phyloP scores from a whole-genome alignment of 2,797 vertebrate species.

The Sarcoramphus papa region DNA sequence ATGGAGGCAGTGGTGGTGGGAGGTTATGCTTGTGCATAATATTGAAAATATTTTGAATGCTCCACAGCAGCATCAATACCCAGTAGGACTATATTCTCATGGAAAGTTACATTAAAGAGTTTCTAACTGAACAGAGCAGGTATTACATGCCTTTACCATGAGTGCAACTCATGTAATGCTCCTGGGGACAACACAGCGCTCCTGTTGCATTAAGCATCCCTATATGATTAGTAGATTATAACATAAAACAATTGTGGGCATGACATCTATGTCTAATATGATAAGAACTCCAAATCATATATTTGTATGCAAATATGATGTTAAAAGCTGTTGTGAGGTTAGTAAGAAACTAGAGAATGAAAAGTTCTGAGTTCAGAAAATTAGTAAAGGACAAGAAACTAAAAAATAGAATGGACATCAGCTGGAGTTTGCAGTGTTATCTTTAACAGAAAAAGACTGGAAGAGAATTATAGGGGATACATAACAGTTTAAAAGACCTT shows the following conservation, averaged over 20 bases:
- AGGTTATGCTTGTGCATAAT: constrained; percentile 38
- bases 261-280: not conserved
- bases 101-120: constrained; percentile 11
- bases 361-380: not conserved
- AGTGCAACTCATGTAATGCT: not conserved
- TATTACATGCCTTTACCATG: not conserved
- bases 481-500: not conserved
- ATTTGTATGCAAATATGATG: not conserved
- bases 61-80: not conserved
- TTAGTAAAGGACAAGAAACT: not conserved
- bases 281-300: not conserved
- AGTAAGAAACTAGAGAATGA: not conserved
- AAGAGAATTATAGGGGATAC: not conserved
- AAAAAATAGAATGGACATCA: not conserved
- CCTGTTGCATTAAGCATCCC: not conserved
- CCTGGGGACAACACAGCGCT: not conserved
- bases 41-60: constrained; percentile 55
- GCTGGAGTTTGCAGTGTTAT: not conserved
- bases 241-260: not conserved
- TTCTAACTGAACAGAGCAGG: constrained; percentile 10
- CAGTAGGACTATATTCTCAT: not conserved
- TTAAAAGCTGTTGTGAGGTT: not conserved
- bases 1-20: not conserved
- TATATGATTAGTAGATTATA: not conserved
- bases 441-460: not conserved